Conservation (phyloP, 2,113 vertebrate genomes). For the Hucho hucho region DNA sequence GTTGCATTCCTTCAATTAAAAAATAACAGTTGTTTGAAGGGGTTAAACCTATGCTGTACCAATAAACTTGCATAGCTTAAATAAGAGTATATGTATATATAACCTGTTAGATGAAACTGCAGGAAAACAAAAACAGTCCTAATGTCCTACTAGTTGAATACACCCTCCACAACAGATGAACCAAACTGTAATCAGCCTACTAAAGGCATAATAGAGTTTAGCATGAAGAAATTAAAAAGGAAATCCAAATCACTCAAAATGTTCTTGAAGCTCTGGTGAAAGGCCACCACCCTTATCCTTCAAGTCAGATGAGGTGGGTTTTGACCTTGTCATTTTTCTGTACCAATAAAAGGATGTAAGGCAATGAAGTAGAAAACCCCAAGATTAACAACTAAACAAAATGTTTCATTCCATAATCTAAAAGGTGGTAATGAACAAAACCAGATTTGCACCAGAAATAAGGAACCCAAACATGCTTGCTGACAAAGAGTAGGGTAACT, state of each 20-base stretch:
- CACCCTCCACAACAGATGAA: no score
- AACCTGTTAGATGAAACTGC: no score
- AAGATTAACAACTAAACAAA: background rate
- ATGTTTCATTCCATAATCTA: background rate
- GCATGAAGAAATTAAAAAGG: background rate
- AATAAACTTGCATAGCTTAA: no score
- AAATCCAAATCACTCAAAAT: background rate
- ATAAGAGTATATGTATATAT: no score
- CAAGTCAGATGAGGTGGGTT: background rate
- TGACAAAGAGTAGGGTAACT: background rate
- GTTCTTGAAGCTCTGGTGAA: background rate
- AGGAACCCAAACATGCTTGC: constrained; percentile 3
- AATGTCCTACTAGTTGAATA: no score
- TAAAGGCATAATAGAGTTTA: no score
- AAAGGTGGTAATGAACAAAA: no score
- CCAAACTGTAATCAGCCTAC: no score
- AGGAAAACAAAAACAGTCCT: no score
- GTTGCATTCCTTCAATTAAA: no score
- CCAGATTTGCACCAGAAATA: constrained; percentile 7
- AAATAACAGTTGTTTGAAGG: no score
- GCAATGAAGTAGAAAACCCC: background rate
- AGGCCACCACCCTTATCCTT: background rate
- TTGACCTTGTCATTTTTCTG: background rate
- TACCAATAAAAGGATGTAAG: background rate
- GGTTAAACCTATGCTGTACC: no score